These are phyloP conservation scores for Synchiropus splendidus DNA, from an alignment of 2,113 vertebrate genomes.

Conservation along the genomic window DNA sequence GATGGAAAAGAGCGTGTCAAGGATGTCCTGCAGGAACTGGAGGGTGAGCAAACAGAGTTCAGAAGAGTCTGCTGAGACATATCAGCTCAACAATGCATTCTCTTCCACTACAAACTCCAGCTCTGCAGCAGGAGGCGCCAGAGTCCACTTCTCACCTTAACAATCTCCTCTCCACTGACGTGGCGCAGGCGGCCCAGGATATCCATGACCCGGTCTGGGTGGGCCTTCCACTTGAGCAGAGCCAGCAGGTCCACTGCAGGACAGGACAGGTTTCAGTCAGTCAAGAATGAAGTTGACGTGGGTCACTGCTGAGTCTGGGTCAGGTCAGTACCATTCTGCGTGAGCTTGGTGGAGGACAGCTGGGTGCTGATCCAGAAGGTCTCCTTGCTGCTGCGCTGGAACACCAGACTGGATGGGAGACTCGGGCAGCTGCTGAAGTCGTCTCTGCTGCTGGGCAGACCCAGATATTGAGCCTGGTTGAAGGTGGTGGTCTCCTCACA, in stretches of 20 bases:
- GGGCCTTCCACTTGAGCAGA: constrained; percentile 93
- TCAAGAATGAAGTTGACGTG: too few relatives aligned
- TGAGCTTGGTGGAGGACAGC: constrained; percentile 96
- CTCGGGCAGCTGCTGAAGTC: constrained; percentile 86
- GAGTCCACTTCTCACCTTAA: constrained; percentile 73
- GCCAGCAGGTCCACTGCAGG: constrained; percentile 86
- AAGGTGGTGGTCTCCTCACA: constrained; percentile 96
- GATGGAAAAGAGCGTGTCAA: constrained; percentile 95
- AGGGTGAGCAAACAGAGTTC: constrained; percentile 3
- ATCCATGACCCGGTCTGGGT: constrained; percentile 91
- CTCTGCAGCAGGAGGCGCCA: not conserved
- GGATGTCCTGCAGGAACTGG: constrained; percentile 94
- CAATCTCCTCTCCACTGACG: constrained; percentile 94
- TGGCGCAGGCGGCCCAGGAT: constrained; percentile 85
- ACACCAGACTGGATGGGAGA: constrained; percentile 89
- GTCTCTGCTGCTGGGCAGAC: constrained; percentile 94
- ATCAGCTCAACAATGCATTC: too few relatives aligned
- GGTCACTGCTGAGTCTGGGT: not conserved
- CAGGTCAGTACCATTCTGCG: constrained; percentile 83
- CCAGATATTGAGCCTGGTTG: constrained; percentile 91
- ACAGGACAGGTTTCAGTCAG: constrained; percentile 4
- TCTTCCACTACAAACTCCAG: too few relatives aligned
- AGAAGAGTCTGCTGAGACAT: too few relatives aligned
- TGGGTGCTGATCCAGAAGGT: constrained; percentile 90
- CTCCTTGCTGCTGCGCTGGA: constrained; percentile 95